These are phyloP conservation scores for Choristoneura rosaceana DNA, from an alignment of 2,888 invertebrate genomes.

Conservation along the genomic window DNA sequence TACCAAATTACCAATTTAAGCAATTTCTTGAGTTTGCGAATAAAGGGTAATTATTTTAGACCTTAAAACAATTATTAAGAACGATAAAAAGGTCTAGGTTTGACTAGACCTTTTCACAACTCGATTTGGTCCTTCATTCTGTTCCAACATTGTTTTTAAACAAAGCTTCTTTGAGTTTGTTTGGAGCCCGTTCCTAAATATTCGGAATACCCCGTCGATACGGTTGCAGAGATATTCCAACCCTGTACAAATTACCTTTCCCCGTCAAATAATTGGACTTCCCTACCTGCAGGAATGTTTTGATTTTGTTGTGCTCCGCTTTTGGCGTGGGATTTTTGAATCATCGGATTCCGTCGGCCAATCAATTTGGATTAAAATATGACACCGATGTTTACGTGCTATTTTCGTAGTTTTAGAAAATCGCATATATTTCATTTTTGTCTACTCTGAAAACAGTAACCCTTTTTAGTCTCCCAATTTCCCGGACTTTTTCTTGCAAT, in stretches of 20 bases:
- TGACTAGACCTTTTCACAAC: conserved; percentile 15
- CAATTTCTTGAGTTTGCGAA: neutral
- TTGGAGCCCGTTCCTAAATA: conserved; percentile 41
- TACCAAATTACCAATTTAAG: too few species aligned
- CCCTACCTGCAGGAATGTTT: conserved; percentile 40
- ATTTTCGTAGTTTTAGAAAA: too few species aligned
- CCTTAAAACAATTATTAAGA: neutral
- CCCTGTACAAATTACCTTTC: conserved; percentile 42
- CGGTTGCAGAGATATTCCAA: conserved; percentile 38
- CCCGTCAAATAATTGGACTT: conserved; percentile 40
- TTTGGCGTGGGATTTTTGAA: conserved; percentile 25
- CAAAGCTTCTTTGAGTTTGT: conserved; percentile 43
- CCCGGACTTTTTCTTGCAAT: too few species aligned
- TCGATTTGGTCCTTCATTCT: conserved; percentile 37
- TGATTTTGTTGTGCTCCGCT: conserved; percentile 39
- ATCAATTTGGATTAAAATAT: conserved; percentile 20
- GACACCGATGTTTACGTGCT: conserved; percentile 19
- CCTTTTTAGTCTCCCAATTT: too few species aligned
- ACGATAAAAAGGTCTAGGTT: conserved; percentile 9
- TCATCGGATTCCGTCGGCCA: conserved; percentile 33
- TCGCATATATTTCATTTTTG: too few species aligned
- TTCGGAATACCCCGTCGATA: conserved; percentile 42
- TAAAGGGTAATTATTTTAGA: conserved; percentile 3
- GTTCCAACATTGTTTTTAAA: conserved; percentile 43
- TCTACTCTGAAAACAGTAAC: too few species aligned